Percentiles rank a stretch among this genome's conserved stretches.
These are phyloP conservation scores for Priocnemis perturbator DNA, from an alignment of 2,888 invertebrate genomes.

Conservation along the genomic window DNA sequence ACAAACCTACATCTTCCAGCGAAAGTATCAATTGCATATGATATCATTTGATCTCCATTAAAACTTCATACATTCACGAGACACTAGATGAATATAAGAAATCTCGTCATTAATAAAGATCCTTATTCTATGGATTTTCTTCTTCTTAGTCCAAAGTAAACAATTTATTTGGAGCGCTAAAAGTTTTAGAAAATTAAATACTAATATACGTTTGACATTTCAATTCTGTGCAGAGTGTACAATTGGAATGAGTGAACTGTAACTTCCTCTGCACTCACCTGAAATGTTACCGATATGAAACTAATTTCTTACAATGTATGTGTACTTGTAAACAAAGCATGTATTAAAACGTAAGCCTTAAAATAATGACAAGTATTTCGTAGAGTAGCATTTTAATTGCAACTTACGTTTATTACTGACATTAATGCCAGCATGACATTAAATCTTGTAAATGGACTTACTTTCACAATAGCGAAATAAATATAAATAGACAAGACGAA, in stretches of 20 bases:
- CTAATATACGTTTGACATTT: conserved; percentile 1
- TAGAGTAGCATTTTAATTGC: conserved; percentile 31
- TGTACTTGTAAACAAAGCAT: conserved; percentile 29
- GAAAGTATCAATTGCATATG: conserved; percentile 30
- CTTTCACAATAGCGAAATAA: conserved; percentile 32
- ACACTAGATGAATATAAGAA: background rate
- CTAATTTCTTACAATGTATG: conserved; percentile 15
- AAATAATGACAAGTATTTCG: conserved; percentile 24
- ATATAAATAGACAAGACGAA: conserved; percentile 27
- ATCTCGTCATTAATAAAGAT: background rate
- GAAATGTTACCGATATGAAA: background rate
- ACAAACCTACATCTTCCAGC: background rate
- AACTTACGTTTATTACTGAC: conserved; percentile 32
- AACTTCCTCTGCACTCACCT: no score
- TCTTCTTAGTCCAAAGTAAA: conserved; percentile 5
- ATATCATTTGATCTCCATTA: conserved; percentile 13
- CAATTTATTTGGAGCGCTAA: background rate
- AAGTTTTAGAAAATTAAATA: background rate
- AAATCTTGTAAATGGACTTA: conserved; percentile 30
- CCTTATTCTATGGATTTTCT: background rate
- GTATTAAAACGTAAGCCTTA: conserved; percentile 14
- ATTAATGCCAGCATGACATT: conserved; percentile 16
- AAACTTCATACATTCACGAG: background rate
- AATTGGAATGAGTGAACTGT: no score
- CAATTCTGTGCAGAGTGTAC: background rate